Evolutionary conservation across 2,888 invertebrate genomes (phyloP).

Genomic region (Flexamia atlantica): DNA sequence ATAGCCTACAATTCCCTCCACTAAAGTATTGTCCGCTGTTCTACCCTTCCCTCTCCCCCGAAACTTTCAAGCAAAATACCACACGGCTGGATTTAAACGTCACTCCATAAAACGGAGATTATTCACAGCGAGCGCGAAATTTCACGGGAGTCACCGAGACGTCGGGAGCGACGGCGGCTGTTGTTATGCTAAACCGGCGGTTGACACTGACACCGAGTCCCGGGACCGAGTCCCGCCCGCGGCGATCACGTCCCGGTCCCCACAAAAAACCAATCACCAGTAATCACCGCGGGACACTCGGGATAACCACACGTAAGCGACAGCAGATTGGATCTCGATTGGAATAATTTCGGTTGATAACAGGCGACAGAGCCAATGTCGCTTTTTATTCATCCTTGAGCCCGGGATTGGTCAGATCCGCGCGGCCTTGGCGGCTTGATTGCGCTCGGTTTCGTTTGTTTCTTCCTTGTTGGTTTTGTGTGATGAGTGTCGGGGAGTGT

Average conservation of each 20-base stretch:
- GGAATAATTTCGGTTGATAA: conserved; percentile 54
- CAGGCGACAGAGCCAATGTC: conserved; percentile 51
- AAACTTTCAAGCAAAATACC: no score
- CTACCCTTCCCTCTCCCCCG: no score
- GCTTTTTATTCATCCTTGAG: conserved; percentile 36
- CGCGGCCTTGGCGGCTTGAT: background rate
- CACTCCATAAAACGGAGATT: background rate
- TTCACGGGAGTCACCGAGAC: conserved; percentile 18
- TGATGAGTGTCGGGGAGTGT: background rate
- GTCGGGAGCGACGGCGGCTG: background rate
- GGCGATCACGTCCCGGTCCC: conserved; percentile 10
- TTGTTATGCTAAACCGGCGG: conserved; percentile 43
- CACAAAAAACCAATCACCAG: conserved; percentile 35
- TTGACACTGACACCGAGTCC: conserved; percentile 25
- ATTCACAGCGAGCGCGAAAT: background rate
- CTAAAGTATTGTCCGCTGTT: no score
- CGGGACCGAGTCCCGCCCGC: background rate
- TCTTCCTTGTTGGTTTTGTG: background rate
- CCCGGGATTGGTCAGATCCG: conserved; percentile 3
- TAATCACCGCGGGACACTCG: conserved; percentile 8
- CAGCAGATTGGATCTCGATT: conserved; percentile 57
- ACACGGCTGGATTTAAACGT: background rate
- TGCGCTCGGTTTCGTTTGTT: background rate
- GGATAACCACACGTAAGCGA: conserved; percentile 37
- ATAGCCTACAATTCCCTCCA: no score